phyloP scores from a whole-genome alignment of 2,113 vertebrate genomes.

The Nothocercus julius region DNA sequence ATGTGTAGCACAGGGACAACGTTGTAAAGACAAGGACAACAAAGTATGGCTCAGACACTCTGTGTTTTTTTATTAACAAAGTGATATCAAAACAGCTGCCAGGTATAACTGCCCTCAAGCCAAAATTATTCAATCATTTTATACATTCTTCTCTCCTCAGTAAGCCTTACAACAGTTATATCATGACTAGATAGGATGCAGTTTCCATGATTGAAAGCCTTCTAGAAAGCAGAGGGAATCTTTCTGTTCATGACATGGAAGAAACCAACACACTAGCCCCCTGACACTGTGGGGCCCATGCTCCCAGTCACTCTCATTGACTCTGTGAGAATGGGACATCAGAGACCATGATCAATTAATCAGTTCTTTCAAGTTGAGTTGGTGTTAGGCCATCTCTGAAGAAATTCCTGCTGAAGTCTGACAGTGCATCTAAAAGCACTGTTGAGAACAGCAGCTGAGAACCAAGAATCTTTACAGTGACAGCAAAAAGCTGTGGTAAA shows the following conservation, averaged over 20 bases:
- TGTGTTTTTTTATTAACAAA: background rate
- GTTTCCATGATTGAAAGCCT: background rate
- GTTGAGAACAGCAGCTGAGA: background rate
- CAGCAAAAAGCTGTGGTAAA: background rate
- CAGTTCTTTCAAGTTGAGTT: background rate
- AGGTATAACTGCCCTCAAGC: background rate
- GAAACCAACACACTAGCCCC: background rate
- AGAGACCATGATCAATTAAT: background rate
- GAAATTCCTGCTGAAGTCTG: background rate
- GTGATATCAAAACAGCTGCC: background rate
- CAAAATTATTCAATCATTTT: background rate
- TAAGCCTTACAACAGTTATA: background rate
- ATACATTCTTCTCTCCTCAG: background rate
- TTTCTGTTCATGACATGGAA: background rate
- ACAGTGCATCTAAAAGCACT: background rate
- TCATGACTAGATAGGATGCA: background rate
- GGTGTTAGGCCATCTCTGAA: background rate
- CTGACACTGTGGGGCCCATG: background rate
- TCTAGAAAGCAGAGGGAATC: background rate
- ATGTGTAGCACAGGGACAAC: background rate
- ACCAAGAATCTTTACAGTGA: background rate
- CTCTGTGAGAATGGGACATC: background rate
- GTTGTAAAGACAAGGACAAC: background rate
- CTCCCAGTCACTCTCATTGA: background rate
- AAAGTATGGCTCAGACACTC: background rate